Evolutionary conservation across 1,140 invertebrate genomes (phyloP), one percentile per base, ranked within the genome.

Genomic region (Maconellicoccus hirsutus): DNA sequence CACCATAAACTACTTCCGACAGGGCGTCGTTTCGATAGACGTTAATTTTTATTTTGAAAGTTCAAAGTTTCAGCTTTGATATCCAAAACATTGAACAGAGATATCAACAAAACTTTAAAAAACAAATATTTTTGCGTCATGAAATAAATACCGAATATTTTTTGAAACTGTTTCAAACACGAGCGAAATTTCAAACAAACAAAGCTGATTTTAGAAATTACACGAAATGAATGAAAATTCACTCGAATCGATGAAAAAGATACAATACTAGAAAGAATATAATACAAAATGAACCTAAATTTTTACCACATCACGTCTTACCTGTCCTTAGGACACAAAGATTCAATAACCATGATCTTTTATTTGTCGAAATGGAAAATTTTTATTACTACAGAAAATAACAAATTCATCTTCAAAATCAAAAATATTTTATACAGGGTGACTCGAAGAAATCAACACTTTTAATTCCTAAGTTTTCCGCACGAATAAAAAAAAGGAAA

Each of bases 351-450:
- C 12, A 52, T 19, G 42, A 52, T 52, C 3, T 52, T 52, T 16
- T 19, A 52, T 8, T 52, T 16, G n/a, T 19, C 42, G 4, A 52
- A 52, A 52, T 52, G 2, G 42, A 52, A 52, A 52, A 52, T 52
- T 52, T n/a, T 52, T 52, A 52, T 52, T 52, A 52, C 42, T 16
- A 52, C n/a, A 52, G 42, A 52, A 52, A 52, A 52, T 52, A 52
- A 52, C 42, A 52, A 52, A 19, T 52, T 52, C 42, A 52, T 52
- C 6, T 52, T 52, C 42, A 52, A 52, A 52, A 52, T 52, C 42
- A 52, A 52, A 52, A 52, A 52, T 16, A 52, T 52, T 16, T 52
- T 52, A 8, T 52, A 52, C n/a, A 52, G n/a, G n/a, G 42, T 52
- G 42, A 52, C 42, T 52, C 42, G 42, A 52, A 52, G n/a, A 16